Evolutionary conservation across 2,113 vertebrate species (phyloP).

Genomic region (Pantherophis guttatus): DNA sequence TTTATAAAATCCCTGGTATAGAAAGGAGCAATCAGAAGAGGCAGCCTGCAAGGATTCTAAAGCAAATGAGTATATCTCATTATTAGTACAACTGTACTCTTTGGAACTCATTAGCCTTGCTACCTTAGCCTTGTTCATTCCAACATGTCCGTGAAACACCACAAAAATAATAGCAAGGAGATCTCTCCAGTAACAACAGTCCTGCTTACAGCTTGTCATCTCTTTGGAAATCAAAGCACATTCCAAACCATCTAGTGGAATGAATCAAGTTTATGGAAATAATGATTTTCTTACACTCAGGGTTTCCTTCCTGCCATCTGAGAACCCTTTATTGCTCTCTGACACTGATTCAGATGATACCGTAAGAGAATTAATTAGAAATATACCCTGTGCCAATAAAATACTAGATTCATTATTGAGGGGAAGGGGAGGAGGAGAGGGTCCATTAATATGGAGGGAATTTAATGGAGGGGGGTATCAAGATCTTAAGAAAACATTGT

Average conservation of each 20-base stretch:
- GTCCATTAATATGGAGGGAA: not conserved
- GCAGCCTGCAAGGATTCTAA: slow-evolving; percentile 14
- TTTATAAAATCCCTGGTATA: slow-evolving; percentile 60
- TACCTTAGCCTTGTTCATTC: not conserved
- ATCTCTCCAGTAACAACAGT: slow-evolving; percentile 19
- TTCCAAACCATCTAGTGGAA: slow-evolving; percentile 21
- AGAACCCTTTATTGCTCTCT: not conserved
- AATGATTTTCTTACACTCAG: not conserved
- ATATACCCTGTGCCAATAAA: not conserved
- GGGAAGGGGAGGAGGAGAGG: not conserved
- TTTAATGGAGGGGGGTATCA: not conserved
- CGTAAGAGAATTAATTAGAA: slow-evolving; percentile 21
- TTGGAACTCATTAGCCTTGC: slow-evolving; percentile 33
- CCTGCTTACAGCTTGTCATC: slow-evolving; percentile 24
- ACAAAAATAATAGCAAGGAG: slow-evolving; percentile 3
- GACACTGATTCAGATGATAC: not conserved
- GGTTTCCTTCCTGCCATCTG: not conserved
- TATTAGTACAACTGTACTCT: slow-evolving; percentile 36
- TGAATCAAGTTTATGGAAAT: not conserved
- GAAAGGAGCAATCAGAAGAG: slow-evolving; percentile 36
- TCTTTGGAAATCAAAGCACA: not conserved
- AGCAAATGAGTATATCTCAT: slow-evolving; percentile 14
- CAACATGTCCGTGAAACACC: not conserved
- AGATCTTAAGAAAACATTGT: not conserved
- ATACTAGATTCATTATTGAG: not conserved